Base-by-base conservation (phyloP, 2,888 invertebrate genomes). In the Taenaris catops region DNA sequence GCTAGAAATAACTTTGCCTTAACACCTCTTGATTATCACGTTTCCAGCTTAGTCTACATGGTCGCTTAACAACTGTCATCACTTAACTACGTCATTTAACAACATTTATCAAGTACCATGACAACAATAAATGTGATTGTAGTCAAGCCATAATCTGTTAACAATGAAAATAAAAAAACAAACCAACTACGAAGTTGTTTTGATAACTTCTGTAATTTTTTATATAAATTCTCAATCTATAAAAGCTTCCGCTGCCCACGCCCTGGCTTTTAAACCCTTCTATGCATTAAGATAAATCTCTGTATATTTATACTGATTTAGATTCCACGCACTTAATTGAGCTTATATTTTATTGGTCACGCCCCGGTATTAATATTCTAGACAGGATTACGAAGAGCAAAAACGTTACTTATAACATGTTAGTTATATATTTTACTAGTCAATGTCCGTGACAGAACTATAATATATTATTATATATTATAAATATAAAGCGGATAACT, bases 161-260 rank as follows among this genome's bases (percentile, higher is more conserved):
- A n/a, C n/a, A n/a, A n/a, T n/a, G 4, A 17, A 1, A 4, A 17
- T 6, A 17, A 16, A 14, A 14, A 17, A 17, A 1, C 6, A 6
- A 17, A 17, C 23, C n/a, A 4, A 17, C 8, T 16, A 11, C 8
- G 17, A 17, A 16, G 8, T 21, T 12, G 26, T 23, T 37, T 25
- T 26, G 31, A 38, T 26, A 34, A n/a, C 28, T 43, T 41, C 45
- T 50, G 53, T 55, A 47, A 63, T 65, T 63, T 61, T 61, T 16
- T n/a, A n/a, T n/a, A n/a, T n/a, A n/a, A n/a, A n/a, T n/a, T n/a
- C 32, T 32, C 17, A 23, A 26, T 25, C 21, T 17, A 23, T 23
- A 18, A 14, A 28, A 46, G 23, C 51, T 46, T 50, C 48, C 47
- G 53, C 51, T 45, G 50, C 52, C 56, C 52, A 57, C 59, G 48